A percentile compares a stretch with the other conserved stretches of the same genome.
phyloP scores from a whole-genome alignment of 2,888 invertebrate species.

The Nemoura dubitans region DNA sequence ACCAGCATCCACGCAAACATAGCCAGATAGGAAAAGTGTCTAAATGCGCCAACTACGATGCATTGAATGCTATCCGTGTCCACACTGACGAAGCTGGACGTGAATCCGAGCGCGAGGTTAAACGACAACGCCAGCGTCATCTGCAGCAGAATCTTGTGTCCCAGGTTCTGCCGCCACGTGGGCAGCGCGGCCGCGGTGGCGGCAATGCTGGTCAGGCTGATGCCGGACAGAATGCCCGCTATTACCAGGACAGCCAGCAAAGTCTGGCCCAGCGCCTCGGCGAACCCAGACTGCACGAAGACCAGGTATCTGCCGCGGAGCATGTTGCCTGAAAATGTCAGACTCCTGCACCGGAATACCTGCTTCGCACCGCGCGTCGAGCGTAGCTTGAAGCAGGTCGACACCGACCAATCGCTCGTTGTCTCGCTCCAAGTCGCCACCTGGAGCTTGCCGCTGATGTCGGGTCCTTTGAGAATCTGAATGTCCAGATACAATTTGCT shows the following conservation, averaged over 20 bases:
- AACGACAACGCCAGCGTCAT: neutral
- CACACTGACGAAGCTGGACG: neutral
- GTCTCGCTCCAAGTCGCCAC: neutral
- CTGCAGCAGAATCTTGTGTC: constrained; percentile 13
- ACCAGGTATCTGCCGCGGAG: neutral
- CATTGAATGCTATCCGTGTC: neutral
- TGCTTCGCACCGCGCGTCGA: neutral
- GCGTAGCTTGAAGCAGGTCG: neutral
- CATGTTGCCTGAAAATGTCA: neutral
- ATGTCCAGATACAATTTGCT: neutral
- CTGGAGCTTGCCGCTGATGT: neutral
- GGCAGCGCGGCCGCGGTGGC: neutral
- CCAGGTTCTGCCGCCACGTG: neutral
- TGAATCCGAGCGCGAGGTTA: neutral
- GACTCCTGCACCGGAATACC: neutral
- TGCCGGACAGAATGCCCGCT: neutral
- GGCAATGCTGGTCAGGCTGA: neutral
- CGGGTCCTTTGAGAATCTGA: neutral
- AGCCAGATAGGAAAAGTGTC: neutral
- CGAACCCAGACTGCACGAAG: neutral
- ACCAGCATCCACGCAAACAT: constrained; percentile 18
- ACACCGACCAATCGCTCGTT: neutral
- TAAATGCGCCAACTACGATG: neutral
- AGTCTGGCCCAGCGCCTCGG: neutral
- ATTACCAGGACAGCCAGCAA: neutral